phyloP scores from a whole-genome alignment of 2,888 invertebrate species.

The Caenorhabditis virilis region DNA sequence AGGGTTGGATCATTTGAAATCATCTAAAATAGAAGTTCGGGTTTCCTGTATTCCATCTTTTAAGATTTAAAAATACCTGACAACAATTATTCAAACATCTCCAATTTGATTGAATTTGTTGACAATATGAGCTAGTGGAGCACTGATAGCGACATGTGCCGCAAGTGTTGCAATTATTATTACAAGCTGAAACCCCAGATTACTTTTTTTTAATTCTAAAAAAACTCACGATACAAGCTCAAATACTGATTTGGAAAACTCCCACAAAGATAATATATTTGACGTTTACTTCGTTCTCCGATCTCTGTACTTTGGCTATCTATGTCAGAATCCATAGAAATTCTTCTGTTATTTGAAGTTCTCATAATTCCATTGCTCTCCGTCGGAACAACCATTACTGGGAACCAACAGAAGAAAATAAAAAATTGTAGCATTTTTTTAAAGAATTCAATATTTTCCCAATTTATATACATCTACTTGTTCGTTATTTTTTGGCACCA shows the following conservation, averaged over 20 bases:
- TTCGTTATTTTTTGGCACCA: no score
- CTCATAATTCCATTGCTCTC: no score
- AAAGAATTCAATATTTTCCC: no score
- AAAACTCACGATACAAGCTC: constrained; percentile 37
- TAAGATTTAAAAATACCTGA: constrained; percentile 12
- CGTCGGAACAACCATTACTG: no score
- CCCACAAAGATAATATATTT: constrained; percentile 43
- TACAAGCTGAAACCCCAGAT: constrained; percentile 28
- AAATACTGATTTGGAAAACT: constrained; percentile 43
- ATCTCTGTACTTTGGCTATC: not conserved
- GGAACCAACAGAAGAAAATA: no score
- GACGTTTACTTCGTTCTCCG: constrained; percentile 14
- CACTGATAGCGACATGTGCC: constrained; percentile 29
- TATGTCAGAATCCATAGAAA: no score
- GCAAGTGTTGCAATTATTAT: constrained; percentile 36
- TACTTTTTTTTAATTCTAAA: not conserved
- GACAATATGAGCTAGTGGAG: constrained; percentile 40
- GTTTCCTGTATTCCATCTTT: not conserved
- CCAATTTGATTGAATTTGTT: constrained; percentile 39
- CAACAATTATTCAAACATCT: constrained; percentile 42
- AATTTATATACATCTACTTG: no score
- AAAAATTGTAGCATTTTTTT: no score
- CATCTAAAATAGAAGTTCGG: not conserved
- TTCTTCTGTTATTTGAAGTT: no score
- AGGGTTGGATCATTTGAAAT: not conserved